Base-by-base conservation (phyloP, 2,797 vertebrate species). In the Sebastes aleutianus region DNA sequence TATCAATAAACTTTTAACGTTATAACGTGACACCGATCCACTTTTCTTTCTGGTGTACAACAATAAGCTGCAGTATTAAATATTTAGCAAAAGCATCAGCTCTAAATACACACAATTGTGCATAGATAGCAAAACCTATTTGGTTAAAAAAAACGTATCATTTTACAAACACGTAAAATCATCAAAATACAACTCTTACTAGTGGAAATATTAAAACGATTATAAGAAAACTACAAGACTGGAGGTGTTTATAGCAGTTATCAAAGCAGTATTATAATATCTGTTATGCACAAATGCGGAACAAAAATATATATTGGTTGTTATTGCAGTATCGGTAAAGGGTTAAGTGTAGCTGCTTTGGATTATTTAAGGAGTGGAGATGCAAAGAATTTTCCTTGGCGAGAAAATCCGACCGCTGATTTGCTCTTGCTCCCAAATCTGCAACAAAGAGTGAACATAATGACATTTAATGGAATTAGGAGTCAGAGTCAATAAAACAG, bases 401-500 rank as follows among this genome's bases (percentile, higher is more conserved):
- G 96, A 84, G 93, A 83, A 81, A 97, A 89, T 34, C 88, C 96
- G 1, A 94, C 95, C 1, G 95, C 82, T 3, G 97, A 96, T 86
- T 98, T 99, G 94, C 95, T 97, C 93, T 98, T 99, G 94, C 96
- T 97, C 79, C 96, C 97, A 90, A 99, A 98, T 87, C 98, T 99
- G 92, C 63, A 90, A 83, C 9, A 74, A 63, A 87, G 43, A 80
- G 36, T 0, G 14, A 20, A 83, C 29, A 76, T n/a, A 24, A 79
- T 50, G 53, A 34, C 14, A 20, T 56, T 76, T 59, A 75, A 58
- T 57, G 47, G 34, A 53, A 79, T 53, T 53, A 74, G 61, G 58
- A 61, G 31, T 56, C 22, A 61, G 3, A 32, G 22, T 69, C 74
- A 59, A 70, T 73, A 81, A 68, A 79, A 66, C 31, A 50, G 26